phyloP scores from a whole-genome alignment of 2,797 vertebrate genomes.

The Molossus molossus region DNA sequence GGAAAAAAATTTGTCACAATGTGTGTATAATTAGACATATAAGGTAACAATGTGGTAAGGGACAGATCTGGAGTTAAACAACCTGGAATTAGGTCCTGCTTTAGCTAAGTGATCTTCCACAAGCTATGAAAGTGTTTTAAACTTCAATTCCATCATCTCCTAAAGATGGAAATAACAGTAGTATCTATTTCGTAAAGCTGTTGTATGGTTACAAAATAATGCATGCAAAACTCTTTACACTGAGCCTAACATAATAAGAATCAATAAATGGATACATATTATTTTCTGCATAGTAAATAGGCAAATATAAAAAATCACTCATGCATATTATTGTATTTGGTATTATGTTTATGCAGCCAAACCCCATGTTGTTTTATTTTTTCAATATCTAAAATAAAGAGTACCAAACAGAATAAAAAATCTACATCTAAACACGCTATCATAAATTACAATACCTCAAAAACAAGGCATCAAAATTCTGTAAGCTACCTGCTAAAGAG shows the following conservation, averaged over 20 bases:
- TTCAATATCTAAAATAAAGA: slow-evolving; percentile 50
- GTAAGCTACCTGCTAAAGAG: background rate
- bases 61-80: background rate
- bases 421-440: slow-evolving; percentile 5
- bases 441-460: slow-evolving; percentile 58
- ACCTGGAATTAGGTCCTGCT: background rate
- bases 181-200: background rate
- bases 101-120: background rate
- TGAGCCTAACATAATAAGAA: background rate
- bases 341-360: background rate
- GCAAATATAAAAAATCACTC: slow-evolving; percentile 29
- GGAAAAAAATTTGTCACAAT: background rate
- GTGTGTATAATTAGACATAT: background rate
- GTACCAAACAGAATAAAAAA: slow-evolving; percentile 53
- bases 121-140: background rate
- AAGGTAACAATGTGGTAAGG: background rate
- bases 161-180: background rate
- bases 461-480: slow-evolving; percentile 58
- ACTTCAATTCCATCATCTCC: background rate
- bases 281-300: background rate
- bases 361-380: slow-evolving; percentile 36
- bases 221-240: background rate
- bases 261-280: background rate
- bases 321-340: background rate
- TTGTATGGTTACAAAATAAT: slow-evolving; percentile 26